Evolutionary conservation across 2,888 invertebrate species (phyloP), one percentile per base, ranked within the genome.

Genomic region (Hofmannophila pseudospretella): DNA sequence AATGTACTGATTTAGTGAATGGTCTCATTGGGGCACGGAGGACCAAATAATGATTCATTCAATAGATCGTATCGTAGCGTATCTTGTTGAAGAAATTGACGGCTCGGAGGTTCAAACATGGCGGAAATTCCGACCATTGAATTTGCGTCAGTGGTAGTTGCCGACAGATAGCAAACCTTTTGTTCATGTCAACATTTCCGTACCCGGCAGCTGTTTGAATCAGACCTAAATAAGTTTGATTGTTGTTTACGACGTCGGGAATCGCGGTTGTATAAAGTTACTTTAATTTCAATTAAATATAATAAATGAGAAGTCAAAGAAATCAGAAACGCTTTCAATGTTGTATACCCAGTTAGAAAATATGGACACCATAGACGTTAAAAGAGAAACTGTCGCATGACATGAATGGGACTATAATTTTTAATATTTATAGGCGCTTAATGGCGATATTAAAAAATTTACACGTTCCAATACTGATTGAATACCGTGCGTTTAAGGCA

Each of bases 371-470:
- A 54, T 74, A 67, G 57, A 66, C 40, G 68, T 67, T 43, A 42
- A 57, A 64, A 62, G 77, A 70, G 78, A 80, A 80, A 79, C 36
- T 38, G 45, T 56, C 36, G 45, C 73, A 67, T 63, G 72, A 54
- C 58, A 45, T 52, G 77, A 76, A 75, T 78, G 49, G 53, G 43
- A 62, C 60, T 67, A 56, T 51, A 48, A 44, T 53, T 49, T 61
- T 65, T 63, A 67, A 58, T 62, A 66, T 67, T 67, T 65, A 69
- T 54, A 53, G 65, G 42, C 46, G 49, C 51, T 51, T 63, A 59
- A 66, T 61, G 47, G 59, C 38, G 47, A 57, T 61, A 67, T 69
- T 66, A 60, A 67, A 70, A 67, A 65, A 62, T 58, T 52, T 64
- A 72, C 71, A 72, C 64, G 71, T 71, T 32, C 33, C 23, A 29